phyloP scores from a whole-genome alignment of 2,797 vertebrate genomes.

The Gymnopithys bicolor region DNA sequence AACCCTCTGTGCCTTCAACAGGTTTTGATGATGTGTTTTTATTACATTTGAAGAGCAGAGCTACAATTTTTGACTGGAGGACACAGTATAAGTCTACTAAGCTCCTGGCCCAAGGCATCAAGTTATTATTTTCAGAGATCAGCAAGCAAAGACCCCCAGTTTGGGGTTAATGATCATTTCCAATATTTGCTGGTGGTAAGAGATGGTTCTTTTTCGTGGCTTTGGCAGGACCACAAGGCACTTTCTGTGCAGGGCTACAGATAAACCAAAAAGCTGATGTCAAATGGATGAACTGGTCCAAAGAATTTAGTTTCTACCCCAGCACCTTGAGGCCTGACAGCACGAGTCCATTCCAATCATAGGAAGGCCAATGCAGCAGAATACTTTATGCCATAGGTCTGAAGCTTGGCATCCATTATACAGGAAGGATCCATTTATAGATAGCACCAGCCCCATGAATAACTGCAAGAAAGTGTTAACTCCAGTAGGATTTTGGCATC shows the following conservation, averaged over 20 bases:
- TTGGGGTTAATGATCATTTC: neutral
- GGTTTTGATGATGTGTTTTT: slow-evolving; percentile 68
- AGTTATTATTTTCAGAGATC: slow-evolving; percentile 36
- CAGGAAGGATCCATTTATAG: slow-evolving; percentile 60
- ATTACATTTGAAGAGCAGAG: slow-evolving; percentile 69
- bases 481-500: slow-evolving; percentile 72
- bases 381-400: slow-evolving; percentile 64
- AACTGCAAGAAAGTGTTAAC: slow-evolving; percentile 68
- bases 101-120: slow-evolving; percentile 70
- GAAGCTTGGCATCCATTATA: slow-evolving; percentile 71
- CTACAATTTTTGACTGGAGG: slow-evolving; percentile 67
- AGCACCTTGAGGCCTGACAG: slow-evolving; percentile 57
- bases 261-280: slow-evolving; percentile 23
- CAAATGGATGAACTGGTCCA: slow-evolving; percentile 52
- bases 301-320: slow-evolving; percentile 51
- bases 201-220: slow-evolving; percentile 25
- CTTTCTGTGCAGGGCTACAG: slow-evolving; percentile 6
- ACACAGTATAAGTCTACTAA: slow-evolving; percentile 69
- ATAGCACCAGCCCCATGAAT: slow-evolving; percentile 63
- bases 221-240: slow-evolving; percentile 43
- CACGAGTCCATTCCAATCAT: slow-evolving; percentile 37
- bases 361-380: slow-evolving; percentile 52
- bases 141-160: slow-evolving; percentile 40
- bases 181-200: slow-evolving; percentile 50
- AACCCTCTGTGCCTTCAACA: slow-evolving; percentile 60